A percentile compares a stretch with the other conserved stretches of the same genome.
Evolutionary conservation across 2,113 vertebrate species (phyloP).

Genomic region (Eulacestoma nigropectus): DNA sequence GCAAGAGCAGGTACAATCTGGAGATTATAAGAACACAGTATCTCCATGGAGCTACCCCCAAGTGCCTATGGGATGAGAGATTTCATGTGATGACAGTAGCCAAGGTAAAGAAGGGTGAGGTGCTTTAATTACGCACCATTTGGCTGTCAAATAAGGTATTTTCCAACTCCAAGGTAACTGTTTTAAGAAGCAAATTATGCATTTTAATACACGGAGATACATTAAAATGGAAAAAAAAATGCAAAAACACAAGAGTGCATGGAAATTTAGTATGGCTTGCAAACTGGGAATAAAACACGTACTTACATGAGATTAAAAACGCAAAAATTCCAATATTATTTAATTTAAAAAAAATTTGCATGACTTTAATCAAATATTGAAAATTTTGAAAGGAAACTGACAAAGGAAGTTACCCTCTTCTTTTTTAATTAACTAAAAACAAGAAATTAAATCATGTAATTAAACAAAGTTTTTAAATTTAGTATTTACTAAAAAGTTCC

Average conservation of each 20-base stretch:
- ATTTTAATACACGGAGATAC: background rate
- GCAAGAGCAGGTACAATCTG: background rate
- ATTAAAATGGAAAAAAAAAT: background rate
- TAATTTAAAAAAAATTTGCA: background rate
- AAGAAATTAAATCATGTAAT: background rate
- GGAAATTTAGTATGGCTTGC: background rate
- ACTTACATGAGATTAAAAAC: background rate
- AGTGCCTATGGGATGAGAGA: background rate
- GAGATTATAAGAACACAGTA: background rate
- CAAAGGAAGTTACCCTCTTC: background rate
- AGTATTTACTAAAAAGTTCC: background rate
- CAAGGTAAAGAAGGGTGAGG: background rate
- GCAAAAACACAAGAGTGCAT: background rate
- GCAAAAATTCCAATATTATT: background rate
- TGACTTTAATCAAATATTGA: background rate
- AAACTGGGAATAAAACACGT: background rate
- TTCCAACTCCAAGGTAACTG: background rate
- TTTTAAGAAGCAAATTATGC: background rate
- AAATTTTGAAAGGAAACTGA: background rate
- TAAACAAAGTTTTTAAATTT: background rate
- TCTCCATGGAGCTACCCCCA: background rate
- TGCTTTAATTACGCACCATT: slow-evolving; percentile 7
- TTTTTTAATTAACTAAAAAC: background rate
- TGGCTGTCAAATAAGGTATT: slow-evolving; percentile 52
- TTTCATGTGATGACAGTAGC: background rate